Evolutionary conservation across 2,113 vertebrate genomes (phyloP), one percentile per base, ranked within the genome.

Genomic region (Neofelis nebulosa): DNA sequence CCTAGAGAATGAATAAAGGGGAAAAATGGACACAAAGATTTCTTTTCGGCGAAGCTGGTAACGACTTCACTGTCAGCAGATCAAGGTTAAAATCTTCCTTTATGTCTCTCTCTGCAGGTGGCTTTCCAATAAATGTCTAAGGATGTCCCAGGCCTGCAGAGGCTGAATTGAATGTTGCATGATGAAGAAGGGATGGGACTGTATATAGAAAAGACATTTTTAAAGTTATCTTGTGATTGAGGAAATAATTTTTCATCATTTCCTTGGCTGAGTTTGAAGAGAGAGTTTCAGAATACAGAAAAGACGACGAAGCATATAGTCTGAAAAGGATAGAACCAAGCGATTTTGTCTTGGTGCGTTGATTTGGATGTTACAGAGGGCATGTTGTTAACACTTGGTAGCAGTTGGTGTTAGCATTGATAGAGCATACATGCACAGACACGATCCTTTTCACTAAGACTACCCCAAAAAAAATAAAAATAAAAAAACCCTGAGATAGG

Each of bases 201-300:
- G 21, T 91, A 38, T 16, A 68, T 69, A 50, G 92, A 87, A 97
- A 94, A 86, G 88, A 83, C 38, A 82, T 95, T 94, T 98, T 93
- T 45, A 87, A 97, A 98, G 85, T 95, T 57, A 96, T 87, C 48
- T 85, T 89, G 36, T 94, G 83, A 92, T 98, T 84, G 94, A 96
- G 80, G 71, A 96, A 97, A 96, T 94, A 69, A 96, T 92, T 96
- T 96, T 76, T 98, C 81, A 85, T 97, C 87, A 79, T 91, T 74
- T 92, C 61, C 76, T 97, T 96, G 87, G 94, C 71, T 97, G 94
- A 91, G 81, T 98, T 97, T 94, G 85, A 98, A 97, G 89, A 95
- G 19, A 85, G 61, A 80, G 15, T 29, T 95, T 94, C 74, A 97
- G 61, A 97, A 87, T 83, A 95, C 91, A 93, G 91, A 85, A 91